Evolutionary conservation across 2,888 invertebrate genomes (phyloP).

Genomic region (Rhopalosiphum nymphaeae): DNA sequence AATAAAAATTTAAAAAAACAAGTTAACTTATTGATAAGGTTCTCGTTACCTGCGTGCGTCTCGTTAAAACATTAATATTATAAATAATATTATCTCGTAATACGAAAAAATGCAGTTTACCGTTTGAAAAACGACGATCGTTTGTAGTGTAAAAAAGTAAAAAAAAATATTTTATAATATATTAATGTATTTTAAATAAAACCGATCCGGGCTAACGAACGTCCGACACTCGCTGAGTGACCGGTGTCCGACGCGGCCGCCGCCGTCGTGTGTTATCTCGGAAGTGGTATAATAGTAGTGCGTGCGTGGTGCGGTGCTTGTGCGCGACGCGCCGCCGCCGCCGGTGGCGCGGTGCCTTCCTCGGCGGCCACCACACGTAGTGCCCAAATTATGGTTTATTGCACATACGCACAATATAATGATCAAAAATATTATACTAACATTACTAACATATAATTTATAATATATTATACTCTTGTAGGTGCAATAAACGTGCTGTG

Average conservation of each 20-base stretch:
- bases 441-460: neutral
- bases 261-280: constrained; percentile 65
- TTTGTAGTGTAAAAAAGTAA: constrained; percentile 7
- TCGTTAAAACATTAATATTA: neutral
- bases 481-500: too few relatives aligned
- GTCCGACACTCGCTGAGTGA: constrained; percentile 64
- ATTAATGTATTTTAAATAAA: neutral
- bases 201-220: constrained; percentile 50
- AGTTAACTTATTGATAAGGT: neutral
- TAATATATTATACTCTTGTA: too few relatives aligned
- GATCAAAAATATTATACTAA: neutral
- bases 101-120: neutral
- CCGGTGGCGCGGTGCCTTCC: constrained; percentile 53
- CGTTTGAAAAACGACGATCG: neutral
- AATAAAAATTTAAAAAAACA: neutral
- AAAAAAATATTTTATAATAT: neutral
- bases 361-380: constrained; percentile 15
- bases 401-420: neutral
- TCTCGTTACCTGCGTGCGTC: neutral
- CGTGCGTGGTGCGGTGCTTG: constrained; percentile 38
- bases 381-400: constrained; percentile 44
- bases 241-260: constrained; percentile 63
- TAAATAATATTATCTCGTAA: neutral
- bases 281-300: constrained; percentile 51
- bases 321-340: constrained; percentile 47